Percentiles rank a stretch among this genome's conserved stretches.
Conservation (phyloP, 2,113 vertebrate species). For the Nanorana parkeri region DNA sequence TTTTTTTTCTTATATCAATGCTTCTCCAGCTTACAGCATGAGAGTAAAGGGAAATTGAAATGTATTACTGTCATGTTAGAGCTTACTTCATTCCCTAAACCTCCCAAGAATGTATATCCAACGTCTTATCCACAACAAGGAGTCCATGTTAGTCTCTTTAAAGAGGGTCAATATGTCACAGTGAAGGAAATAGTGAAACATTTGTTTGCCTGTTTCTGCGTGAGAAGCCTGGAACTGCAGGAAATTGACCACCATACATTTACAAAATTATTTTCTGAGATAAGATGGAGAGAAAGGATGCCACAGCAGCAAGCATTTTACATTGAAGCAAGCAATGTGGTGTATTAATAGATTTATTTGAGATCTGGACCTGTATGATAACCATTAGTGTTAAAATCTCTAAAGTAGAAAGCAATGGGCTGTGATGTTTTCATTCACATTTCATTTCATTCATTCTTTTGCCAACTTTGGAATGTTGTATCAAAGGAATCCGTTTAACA, state of each 20-base stretch:
- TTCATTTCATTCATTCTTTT: too few species aligned
- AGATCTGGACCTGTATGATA: too few species aligned
- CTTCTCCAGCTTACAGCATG: not conserved
- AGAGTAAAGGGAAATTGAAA: not conserved
- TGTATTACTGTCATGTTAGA: constrained; percentile 9
- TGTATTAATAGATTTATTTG: not conserved
- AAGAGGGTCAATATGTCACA: constrained; percentile 39
- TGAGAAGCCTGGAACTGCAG: not conserved
- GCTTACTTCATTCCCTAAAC: constrained; percentile 37
- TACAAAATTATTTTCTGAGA: not conserved
- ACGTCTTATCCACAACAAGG: constrained; percentile 15
- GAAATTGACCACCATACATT: not conserved
- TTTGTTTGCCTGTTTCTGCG: constrained; percentile 18
- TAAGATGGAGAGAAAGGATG: not conserved
- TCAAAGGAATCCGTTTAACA: too few species aligned
- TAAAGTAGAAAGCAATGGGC: too few species aligned
- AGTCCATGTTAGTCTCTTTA: not conserved
- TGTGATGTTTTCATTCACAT: too few species aligned
- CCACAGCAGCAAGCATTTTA: not conserved
- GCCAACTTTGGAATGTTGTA: too few species aligned
- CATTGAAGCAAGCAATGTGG: not conserved
- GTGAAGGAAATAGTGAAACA: constrained; percentile 15
- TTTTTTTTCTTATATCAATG: not conserved
- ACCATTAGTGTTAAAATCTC: too few species aligned
- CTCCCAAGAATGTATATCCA: constrained; percentile 31